Percentiles rank a stretch among this genome's conserved stretches.
Evolutionary conservation across 2,113 vertebrate genomes (phyloP).

Genomic region (Heloderma charlesbogerti): DNA sequence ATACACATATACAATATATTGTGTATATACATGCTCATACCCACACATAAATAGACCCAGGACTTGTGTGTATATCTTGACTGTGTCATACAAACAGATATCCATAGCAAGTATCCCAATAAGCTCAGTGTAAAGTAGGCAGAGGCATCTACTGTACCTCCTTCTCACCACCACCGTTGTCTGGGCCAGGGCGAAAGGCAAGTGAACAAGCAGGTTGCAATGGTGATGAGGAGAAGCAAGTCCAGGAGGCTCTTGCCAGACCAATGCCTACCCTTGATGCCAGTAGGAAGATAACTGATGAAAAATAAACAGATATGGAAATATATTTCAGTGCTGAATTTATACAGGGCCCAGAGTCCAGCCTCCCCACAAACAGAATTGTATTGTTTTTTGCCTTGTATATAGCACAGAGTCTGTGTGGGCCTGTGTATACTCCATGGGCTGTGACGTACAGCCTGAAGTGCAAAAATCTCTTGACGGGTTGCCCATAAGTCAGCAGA

Average conservation of each 20-base stretch:
- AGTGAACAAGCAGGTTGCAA: too few species aligned
- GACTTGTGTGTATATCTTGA: too few species aligned
- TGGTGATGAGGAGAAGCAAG: too few species aligned
- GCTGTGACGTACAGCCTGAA: not conserved
- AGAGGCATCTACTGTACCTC: too few species aligned
- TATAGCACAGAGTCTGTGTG: not conserved
- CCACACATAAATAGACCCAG: too few species aligned
- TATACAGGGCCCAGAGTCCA: not conserved
- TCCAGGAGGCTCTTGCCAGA: too few species aligned
- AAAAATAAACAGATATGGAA: not conserved
- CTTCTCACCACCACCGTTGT: too few species aligned
- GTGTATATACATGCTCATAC: too few species aligned
- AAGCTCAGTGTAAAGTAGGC: not conserved
- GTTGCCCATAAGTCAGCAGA: not conserved
- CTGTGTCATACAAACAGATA: not conserved
- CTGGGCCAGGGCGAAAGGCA: too few species aligned
- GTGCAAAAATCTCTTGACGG: not conserved
- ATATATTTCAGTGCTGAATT: not conserved
- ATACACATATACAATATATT: too few species aligned
- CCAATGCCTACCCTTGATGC: too few species aligned
- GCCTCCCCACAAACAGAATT: not conserved
- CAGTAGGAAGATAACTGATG: too few species aligned
- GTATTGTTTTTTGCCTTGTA: not conserved
- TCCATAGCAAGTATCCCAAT: not conserved
- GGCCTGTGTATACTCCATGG: not conserved